Evolutionary conservation across 2,797 vertebrate species (phyloP), one percentile per base, ranked within the genome.

Genomic region (Gymnodraco acuticeps): DNA sequence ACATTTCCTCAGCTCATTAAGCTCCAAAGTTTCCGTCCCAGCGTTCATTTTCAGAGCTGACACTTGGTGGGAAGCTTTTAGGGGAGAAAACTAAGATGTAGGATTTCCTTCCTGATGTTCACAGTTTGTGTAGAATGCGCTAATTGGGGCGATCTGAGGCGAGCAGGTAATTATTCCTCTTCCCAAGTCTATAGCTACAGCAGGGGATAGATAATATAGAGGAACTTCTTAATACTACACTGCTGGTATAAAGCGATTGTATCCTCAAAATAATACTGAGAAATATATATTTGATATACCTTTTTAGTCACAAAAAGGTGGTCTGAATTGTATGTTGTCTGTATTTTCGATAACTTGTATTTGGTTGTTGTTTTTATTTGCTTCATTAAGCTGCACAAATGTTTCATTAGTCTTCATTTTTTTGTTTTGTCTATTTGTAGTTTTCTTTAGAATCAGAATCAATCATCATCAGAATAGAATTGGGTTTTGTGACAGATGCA

Each of bases 1-100:
- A 64, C 75, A 60, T 16, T 43, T 70, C 75, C 75, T 70, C 75
- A 14, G 75, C 73, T 87, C 75, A 80, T 88, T 88, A 89, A 33
- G 53, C 38, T 43, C 13, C 56, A 64, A 48, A 62, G 66, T 64
- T 87, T 62, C 60, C 41, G 1, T 50, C 54, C 43, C 51, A 52
- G 23, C 52, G 19, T 14, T 60, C 38, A 77, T 82, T 75, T 78
- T 6, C 6, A 43, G 43, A 69, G 46, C 20, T 43, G 14, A 20
- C 58, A 62, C 56, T 77, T 73, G 54, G 63, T 69, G 64, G 64
- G 78, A 80, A 79, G 80, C 33, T 80, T 78, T 69, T 5, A 19
- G 55, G 80, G 73, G 33, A 5, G 11, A 2, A 65, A 71, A 51
- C 51, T 33, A 70, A 79, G 78, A 79, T 45, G 62, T 20, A 59